A percentile compares a stretch with the other conserved stretches of the same genome.
phyloP scores from a whole-genome alignment of 2,888 invertebrate genomes.

The Luperina nickerlii region DNA sequence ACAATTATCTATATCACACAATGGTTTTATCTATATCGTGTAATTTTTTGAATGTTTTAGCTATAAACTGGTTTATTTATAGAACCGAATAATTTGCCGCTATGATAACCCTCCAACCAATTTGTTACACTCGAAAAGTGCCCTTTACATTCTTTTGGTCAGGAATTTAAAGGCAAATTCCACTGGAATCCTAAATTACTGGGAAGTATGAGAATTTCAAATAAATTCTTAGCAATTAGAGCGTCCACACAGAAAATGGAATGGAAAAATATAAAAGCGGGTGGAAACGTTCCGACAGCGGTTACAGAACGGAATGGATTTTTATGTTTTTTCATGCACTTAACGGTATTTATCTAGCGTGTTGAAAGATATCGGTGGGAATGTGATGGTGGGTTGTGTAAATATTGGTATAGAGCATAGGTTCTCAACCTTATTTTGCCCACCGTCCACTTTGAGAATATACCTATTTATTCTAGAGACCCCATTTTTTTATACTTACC shows the following conservation, averaged over 20 bases:
- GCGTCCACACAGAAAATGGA: conserved; percentile 51
- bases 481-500: too few species aligned
- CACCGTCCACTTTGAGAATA: background rate
- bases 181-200: conserved; percentile 29
- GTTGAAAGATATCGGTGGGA: conserved; percentile 9
- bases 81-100: background rate
- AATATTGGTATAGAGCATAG: background rate
- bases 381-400: background rate
- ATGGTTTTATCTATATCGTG: too few species aligned
- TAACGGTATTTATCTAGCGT: conserved; percentile 28
- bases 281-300: conserved; percentile 6
- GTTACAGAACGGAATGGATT: conserved; percentile 25
- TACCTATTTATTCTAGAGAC: too few species aligned
- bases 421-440: background rate
- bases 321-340: conserved; percentile 39
- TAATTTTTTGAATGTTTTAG: background rate
- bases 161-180: conserved; percentile 45
- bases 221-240: conserved; percentile 58
- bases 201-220: conserved; percentile 51
- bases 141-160: conserved; percentile 38
- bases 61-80: background rate
- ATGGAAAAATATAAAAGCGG: conserved; percentile 48
- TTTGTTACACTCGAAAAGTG: conserved; percentile 15
- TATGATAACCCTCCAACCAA: background rate
- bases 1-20: background rate